Evolutionary conservation across 2,888 invertebrate genomes (phyloP).

Genomic region (Cyaniris semiargus): DNA sequence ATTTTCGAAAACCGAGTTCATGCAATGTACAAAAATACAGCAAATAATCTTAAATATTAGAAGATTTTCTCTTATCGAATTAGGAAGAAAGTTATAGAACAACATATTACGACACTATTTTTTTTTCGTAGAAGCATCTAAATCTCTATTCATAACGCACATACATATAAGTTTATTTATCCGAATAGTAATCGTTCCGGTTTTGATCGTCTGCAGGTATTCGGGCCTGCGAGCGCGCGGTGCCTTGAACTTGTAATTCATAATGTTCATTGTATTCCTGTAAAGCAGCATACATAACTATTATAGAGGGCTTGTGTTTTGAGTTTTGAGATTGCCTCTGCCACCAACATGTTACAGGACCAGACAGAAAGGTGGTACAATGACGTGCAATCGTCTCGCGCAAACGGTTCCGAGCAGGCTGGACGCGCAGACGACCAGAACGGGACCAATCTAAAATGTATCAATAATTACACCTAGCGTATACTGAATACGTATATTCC

Average conservation of each 20-base stretch:
- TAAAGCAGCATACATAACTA: background rate
- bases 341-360: background rate
- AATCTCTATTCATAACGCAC: conserved; percentile 67
- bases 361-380: background rate
- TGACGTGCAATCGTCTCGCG: background rate
- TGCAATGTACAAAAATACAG: conserved; percentile 70
- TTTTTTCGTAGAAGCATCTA: conserved; percentile 69
- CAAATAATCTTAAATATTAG: conserved; percentile 57
- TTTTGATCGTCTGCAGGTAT: conserved; percentile 37
- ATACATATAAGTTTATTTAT: conserved; percentile 60
- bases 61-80: conserved; percentile 50
- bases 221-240: background rate
- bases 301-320: background rate
- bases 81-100: conserved; percentile 52
- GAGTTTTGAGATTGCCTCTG: background rate
- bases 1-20: conserved; percentile 33
- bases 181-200: conserved; percentile 42
- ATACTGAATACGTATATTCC: conserved; percentile 75
- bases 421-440: conserved; percentile 39
- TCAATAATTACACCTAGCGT: conserved; percentile 72
- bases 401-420: background rate
- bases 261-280: too few species aligned
- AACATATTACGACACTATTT: conserved; percentile 59
- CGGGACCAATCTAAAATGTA: conserved; percentile 52
- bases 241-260: background rate